phyloP scores from a whole-genome alignment of 1,140 invertebrate genomes.

The Ceratosolen solmsi region DNA sequence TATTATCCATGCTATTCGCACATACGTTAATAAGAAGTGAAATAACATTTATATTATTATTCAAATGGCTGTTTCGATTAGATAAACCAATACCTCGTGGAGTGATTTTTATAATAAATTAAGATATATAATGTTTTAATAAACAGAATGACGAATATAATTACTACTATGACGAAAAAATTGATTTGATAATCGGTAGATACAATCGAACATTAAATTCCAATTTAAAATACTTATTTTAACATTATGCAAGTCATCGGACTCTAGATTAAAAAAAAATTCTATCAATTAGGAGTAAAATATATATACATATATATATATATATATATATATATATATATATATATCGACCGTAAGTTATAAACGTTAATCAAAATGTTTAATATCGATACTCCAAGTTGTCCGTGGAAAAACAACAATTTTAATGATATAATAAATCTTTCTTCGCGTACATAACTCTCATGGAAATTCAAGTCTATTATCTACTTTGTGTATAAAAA shows the following conservation, averaged over 20 bases:
- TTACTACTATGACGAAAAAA: neutral
- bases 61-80: too few relatives aligned
- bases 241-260: neutral
- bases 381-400: neutral
- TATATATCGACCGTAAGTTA: neutral
- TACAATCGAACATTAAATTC: neutral
- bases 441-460: neutral
- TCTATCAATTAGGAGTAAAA: neutral
- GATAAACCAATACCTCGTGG: too few relatives aligned
- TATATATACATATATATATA: too few relatives aligned
- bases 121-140: too few relatives aligned
- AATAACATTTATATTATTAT: too few relatives aligned
- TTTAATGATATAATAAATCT: neutral
- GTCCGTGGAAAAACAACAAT: neutral
- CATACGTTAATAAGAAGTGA: too few relatives aligned
- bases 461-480: neutral
- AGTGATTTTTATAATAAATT: too few relatives aligned
- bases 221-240: neutral
- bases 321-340: too few relatives aligned
- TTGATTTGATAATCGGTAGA: neutral
- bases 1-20: too few relatives aligned
- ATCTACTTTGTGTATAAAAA: neutral
- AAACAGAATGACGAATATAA: neutral
- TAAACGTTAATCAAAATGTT: neutral
- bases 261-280: neutral